These are phyloP conservation scores for Petaurus breviceps DNA, from an alignment of 2,113 vertebrate species.

Conservation along the genomic window DNA sequence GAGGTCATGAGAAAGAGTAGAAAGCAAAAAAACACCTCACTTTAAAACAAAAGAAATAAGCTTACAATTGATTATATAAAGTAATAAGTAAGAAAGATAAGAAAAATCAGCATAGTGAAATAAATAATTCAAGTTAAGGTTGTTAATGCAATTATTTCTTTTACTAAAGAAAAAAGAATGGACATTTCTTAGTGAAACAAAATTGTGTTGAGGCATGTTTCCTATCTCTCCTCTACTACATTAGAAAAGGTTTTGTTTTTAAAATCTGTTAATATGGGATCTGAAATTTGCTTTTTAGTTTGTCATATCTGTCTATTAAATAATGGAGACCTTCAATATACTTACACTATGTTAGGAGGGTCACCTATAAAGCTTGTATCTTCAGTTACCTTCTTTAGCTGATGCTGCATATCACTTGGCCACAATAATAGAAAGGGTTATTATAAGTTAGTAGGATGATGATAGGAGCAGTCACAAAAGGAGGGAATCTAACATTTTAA, in stretches of 20 bases:
- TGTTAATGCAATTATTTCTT: slow-evolving; percentile 29
- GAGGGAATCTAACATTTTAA: background rate
- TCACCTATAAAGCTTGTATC: background rate
- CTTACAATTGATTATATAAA: slow-evolving; percentile 24
- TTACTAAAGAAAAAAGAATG: slow-evolving; percentile 3
- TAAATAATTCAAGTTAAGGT: slow-evolving; percentile 38
- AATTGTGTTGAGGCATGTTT: background rate
- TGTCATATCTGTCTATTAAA: background rate
- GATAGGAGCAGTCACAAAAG: background rate
- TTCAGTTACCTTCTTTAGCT: slow-evolving; percentile 16
- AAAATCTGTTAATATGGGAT: slow-evolving; percentile 5
- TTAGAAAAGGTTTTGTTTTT: slow-evolving; percentile 14
- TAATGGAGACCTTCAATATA: background rate
- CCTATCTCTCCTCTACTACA: background rate
- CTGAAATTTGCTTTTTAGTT: background rate
- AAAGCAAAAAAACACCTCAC: background rate
- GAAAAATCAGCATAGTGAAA: background rate
- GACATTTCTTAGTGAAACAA: slow-evolving; percentile 23
- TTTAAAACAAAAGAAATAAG: background rate
- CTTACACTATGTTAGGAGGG: background rate
- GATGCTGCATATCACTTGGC: background rate
- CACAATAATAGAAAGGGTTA: slow-evolving; percentile 10
- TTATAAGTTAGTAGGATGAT: background rate
- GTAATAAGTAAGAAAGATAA: slow-evolving; percentile 27
- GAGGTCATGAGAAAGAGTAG: background rate